Evolutionary conservation across 2,888 invertebrate species (phyloP), one percentile per base, ranked within the genome.

Genomic region (Limnephilus auricula): DNA sequence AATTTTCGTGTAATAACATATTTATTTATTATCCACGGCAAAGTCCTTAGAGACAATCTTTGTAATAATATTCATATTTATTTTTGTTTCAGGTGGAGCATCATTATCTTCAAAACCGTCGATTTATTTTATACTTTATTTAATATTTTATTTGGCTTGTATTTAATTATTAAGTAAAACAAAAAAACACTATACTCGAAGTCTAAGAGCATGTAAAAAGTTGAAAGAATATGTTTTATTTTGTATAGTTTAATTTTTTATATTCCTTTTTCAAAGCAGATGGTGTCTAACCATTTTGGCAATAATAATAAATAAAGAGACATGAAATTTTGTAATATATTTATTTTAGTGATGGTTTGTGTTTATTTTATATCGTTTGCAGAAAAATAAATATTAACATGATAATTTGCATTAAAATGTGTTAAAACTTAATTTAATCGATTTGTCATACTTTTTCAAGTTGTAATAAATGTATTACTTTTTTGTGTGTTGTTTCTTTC

Each of bases 71-170:
- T 32, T 31, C 13, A 30, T 31, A 1, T 2, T 86, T 31, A 0
- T 34, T 5, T 88, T 88, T 25, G 18, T 88, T 88, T 78, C 87
- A 88, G 87, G 37, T 88, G 34, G 34, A 25, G 34, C 78, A 37
- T n/a, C 87, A 30, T n/a, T 78, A 34, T 78, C 32, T 78, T 88
- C 32, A 78, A 65, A 88, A 25, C n/a, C 87, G 2, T 34, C 34
- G 79, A 34, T 88, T 78, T 25, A 78, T 30, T 31, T 88, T 32
- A 32, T 88, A 78, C n/a, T 50, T 10, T 37, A n/a, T 6, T 5
- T 88, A n/a, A 25, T 88, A 78, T 88, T 88, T 34, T 79, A 88
- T 37, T 88, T 32, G 0, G 25, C n/a, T 13, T 65, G 9, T 78
- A 37, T 34, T 65, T 1, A 84, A 85, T 85, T 84, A 40, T 9